These are phyloP conservation scores for Pseudomyrmex pallidus DNA, from an alignment of 1,140 invertebrate species.

Conservation along the genomic window DNA sequence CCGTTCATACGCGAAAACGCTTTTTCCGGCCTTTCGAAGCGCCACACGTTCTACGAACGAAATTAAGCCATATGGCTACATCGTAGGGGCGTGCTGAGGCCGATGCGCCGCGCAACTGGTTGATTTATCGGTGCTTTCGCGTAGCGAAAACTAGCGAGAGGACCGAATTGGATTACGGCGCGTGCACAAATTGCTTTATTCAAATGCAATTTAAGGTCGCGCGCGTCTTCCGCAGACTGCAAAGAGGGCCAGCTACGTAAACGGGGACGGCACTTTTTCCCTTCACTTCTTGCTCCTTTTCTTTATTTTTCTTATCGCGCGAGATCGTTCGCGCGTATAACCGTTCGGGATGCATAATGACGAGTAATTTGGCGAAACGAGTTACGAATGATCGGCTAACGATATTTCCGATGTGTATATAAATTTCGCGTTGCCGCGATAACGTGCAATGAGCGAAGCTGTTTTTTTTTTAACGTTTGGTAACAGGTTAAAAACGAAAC, in stretches of 20 bases:
- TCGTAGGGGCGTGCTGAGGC: constrained; percentile 82
- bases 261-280: constrained; percentile 12
- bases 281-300: not conserved
- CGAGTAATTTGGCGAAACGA: constrained; percentile 22
- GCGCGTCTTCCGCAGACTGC: constrained; percentile 69
- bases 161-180: constrained; percentile 81
- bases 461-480: too few species aligned
- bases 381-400: constrained; percentile 14
- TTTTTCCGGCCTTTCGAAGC: constrained; percentile 37
- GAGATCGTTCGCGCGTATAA: constrained; percentile 36
- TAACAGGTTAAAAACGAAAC: too few species aligned
- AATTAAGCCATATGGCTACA: constrained; percentile 82
- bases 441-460: not conserved
- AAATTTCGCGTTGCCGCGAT: constrained; percentile 3
- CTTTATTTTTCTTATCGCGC: constrained; percentile 4
- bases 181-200: constrained; percentile 84
- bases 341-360: not conserved
- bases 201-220: constrained; percentile 79
- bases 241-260: constrained; percentile 51
- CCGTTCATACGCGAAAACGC: constrained; percentile 8
- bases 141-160: constrained; percentile 81
- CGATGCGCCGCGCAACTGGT: constrained; percentile 82
- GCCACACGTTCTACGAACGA: constrained; percentile 62
- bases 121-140: constrained; percentile 84
- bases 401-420: not conserved